Conservation (phyloP, 2,113 vertebrate genomes). For the Pyrgilauda ruficollis region DNA sequence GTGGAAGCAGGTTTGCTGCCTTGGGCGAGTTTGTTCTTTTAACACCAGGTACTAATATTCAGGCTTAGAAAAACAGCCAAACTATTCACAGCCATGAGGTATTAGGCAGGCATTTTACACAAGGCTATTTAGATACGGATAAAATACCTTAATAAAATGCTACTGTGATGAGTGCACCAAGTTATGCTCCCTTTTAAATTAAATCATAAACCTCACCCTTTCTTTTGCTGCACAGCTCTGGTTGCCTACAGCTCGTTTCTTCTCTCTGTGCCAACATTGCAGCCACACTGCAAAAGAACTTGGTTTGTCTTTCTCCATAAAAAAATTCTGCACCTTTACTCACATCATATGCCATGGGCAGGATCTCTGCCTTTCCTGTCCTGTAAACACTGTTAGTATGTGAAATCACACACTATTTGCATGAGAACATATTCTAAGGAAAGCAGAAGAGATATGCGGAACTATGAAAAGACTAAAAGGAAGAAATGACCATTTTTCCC, state of each 20-base stretch:
- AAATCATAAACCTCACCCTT: background rate
- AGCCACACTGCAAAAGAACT: background rate
- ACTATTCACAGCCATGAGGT: background rate
- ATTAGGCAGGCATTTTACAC: background rate
- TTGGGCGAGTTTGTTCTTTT: constrained; percentile 61
- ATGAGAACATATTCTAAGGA: background rate
- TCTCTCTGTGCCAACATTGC: background rate
- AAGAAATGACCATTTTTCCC: background rate
- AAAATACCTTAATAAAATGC: constrained; percentile 9
- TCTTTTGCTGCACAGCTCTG: background rate
- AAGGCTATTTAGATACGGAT: background rate
- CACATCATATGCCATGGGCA: background rate
- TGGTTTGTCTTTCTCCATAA: background rate
- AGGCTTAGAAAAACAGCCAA: background rate
- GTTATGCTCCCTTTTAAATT: background rate
- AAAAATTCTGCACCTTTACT: background rate
- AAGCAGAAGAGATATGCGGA: background rate
- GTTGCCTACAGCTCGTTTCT: background rate
- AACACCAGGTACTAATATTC: constrained; percentile 14
- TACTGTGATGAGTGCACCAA: background rate
- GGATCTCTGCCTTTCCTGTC: background rate
- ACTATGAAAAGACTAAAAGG: background rate
- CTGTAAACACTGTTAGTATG: background rate
- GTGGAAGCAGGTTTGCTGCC: constrained; percentile 22
- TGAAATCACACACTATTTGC: background rate